Conservation (phyloP, 2,797 vertebrate species). For the Pseudocheirus occidentalis region DNA sequence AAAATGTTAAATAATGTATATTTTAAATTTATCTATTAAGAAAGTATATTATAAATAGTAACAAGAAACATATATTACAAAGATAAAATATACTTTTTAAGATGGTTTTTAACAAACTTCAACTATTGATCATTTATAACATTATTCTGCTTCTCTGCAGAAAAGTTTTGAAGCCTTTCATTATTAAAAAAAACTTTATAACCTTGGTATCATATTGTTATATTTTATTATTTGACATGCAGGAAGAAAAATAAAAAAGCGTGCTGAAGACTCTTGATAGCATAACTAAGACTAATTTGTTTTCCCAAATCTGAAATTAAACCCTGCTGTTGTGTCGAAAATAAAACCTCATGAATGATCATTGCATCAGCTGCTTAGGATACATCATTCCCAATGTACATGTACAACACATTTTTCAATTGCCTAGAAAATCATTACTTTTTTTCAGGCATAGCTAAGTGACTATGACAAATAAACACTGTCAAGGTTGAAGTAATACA, state of each 20-base stretch:
- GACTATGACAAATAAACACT: constrained; percentile 53
- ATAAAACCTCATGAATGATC: constrained; percentile 2
- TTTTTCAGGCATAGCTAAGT: constrained; percentile 44
- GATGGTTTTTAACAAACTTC: not conserved
- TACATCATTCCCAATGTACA: not conserved
- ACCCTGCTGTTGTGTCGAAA: not conserved
- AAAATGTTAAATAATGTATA: not conserved
- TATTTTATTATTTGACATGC: not conserved
- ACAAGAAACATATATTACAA: not conserved
- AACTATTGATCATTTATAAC: not conserved
- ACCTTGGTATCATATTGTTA: not conserved
- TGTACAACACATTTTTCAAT: constrained; percentile 45
- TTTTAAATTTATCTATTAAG: not conserved
- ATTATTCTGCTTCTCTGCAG: not conserved
- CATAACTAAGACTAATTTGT: not conserved
- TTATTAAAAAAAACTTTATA: not conserved
- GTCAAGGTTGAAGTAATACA: constrained; percentile 58
- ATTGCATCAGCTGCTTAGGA: not conserved
- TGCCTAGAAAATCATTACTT: constrained; percentile 36
- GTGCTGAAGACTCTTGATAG: not conserved
- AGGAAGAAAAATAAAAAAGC: not conserved
- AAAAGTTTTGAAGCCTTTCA: not conserved
- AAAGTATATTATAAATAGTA: not conserved
- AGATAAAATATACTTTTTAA: not conserved
- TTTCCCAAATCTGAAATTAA: constrained; percentile 29